These are phyloP conservation scores for Leptobrachium ailaonicum DNA, from an alignment of 2,113 vertebrate genomes.

Conservation along the genomic window DNA sequence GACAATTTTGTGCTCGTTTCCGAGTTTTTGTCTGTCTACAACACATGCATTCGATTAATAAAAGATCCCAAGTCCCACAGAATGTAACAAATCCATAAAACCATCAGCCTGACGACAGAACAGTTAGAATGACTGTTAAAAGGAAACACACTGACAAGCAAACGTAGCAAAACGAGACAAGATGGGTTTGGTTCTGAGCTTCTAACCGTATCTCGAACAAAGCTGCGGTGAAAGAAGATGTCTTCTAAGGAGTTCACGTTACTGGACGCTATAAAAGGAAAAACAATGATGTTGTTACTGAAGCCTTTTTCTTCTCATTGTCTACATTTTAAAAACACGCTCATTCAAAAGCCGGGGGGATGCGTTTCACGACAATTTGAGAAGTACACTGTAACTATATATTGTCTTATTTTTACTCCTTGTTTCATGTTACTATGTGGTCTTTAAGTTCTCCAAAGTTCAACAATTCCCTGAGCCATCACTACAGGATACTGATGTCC, in stretches of 20 bases:
- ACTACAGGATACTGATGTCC: constrained; percentile 68
- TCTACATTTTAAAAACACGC: constrained; percentile 83
- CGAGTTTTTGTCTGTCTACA: too few relatives aligned
- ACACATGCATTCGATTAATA: too few relatives aligned
- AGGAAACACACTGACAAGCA: constrained; percentile 11
- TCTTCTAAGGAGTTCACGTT: constrained; percentile 98
- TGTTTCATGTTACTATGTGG: constrained; percentile 90
- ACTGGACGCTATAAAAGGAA: constrained; percentile 84
- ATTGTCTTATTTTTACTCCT: constrained; percentile 87
- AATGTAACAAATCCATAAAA: too few relatives aligned
- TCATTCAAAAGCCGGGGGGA: constrained; percentile 80
- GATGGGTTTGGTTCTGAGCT: constrained; percentile 77
- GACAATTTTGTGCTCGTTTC: too few relatives aligned
- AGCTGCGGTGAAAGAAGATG: constrained; percentile 91
- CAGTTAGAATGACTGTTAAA: background rate
- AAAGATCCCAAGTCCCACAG: too few relatives aligned
- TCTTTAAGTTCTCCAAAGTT: constrained; percentile 79
- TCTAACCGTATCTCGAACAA: constrained; percentile 73
- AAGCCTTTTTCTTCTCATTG: constrained; percentile 84
- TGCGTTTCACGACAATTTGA: constrained; percentile 87
- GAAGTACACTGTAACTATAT: constrained; percentile 87
- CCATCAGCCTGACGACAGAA: background rate
- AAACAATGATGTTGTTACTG: constrained; percentile 87
- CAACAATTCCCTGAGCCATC: constrained; percentile 72
- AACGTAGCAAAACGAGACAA: constrained; percentile 57